Evolutionary conservation across 1,140 invertebrate species (phyloP).

Genomic region (Dendroctonus ponderosae): DNA sequence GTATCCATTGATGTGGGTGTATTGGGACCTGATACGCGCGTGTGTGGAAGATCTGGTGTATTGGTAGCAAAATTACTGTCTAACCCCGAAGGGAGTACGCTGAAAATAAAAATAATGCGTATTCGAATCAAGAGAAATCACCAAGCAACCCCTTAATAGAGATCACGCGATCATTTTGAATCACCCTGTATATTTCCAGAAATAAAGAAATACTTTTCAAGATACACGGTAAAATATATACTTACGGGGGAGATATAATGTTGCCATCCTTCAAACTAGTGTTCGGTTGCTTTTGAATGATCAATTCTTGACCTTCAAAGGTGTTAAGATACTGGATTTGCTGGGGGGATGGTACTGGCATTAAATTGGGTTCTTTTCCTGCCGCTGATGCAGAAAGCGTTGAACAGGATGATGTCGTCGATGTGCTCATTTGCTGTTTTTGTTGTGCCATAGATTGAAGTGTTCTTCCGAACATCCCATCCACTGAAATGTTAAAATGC

Average conservation of each 20-base stretch:
- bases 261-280: slow-evolving; percentile 68
- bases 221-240: neutral
- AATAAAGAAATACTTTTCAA: neutral
- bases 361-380: slow-evolving; percentile 80
- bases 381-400: slow-evolving; percentile 49
- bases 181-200: neutral
- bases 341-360: slow-evolving; percentile 94
- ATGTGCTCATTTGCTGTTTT: slow-evolving; percentile 60
- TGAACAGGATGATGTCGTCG: slow-evolving; percentile 47
- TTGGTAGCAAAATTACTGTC: slow-evolving; percentile 47
- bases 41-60: slow-evolving; percentile 44
- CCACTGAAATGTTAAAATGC: slow-evolving; percentile 51
- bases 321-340: slow-evolving; percentile 94
- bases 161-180: neutral
- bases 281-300: slow-evolving; percentile 95
- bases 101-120: slow-evolving; percentile 29
- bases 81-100: slow-evolving; percentile 46
- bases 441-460: slow-evolving; percentile 76
- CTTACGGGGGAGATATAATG: slow-evolving; percentile 52
- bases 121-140: too few relatives aligned
- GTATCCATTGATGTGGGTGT: slow-evolving; percentile 52
- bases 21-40: slow-evolving; percentile 52
- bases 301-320: slow-evolving; percentile 94
- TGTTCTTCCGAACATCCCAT: slow-evolving; percentile 77
- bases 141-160: too few relatives aligned